Evolutionary conservation across 1,140 invertebrate species (phyloP), one percentile per base, ranked within the genome.

Genomic region (Psilanteris sp.): DNA sequence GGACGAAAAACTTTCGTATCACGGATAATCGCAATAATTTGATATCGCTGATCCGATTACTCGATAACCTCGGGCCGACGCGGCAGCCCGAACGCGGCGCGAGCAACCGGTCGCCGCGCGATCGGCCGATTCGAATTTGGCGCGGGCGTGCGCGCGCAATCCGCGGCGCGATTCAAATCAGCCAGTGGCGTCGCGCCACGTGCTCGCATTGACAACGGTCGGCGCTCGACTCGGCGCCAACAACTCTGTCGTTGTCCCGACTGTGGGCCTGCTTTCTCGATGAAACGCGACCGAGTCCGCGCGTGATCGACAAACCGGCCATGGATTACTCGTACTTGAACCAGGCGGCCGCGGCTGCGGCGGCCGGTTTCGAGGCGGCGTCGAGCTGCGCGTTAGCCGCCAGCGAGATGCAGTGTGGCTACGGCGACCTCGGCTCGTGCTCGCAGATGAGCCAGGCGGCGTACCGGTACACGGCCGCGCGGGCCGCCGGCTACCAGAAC

Each of bases 401-500:
- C 20, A 90, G 90, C 57, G 92, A 93, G 87, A 93, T 94, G 89
- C 92, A 93, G 24, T 94, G 93, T 84, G 92, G 94, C 4, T 96
- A 96, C 87, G 93, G 94, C 14, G 95, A 96, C 85, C 89, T 95
- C 66, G 93, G 94, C 14, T 94, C 94, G 6, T 96, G 95, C 86
- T 94, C 94, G 31, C 95, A 96, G 89, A 95, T 96, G 93, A 94
- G 93, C 44, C 92, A 93, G 79, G 92, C 92, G 1, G 92, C 92
- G 1, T 93, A 93, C 80, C 89, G 92, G 3, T 93, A 94, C 78
- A 91, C 91, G 8, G 92, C 92, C 1, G 90, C 91, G 8, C 80
- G 86, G 36, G 85, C 84, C 3, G 86, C 87, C 3, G 86, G 87
- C 1, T 87, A 86, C 85, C 15, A 87, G 84, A 11, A 85, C 80